These are phyloP conservation scores for Trachythela sp. DNA, from an alignment of 64 coral and sea anemone genomes.

Conservation along the genomic window DNA sequence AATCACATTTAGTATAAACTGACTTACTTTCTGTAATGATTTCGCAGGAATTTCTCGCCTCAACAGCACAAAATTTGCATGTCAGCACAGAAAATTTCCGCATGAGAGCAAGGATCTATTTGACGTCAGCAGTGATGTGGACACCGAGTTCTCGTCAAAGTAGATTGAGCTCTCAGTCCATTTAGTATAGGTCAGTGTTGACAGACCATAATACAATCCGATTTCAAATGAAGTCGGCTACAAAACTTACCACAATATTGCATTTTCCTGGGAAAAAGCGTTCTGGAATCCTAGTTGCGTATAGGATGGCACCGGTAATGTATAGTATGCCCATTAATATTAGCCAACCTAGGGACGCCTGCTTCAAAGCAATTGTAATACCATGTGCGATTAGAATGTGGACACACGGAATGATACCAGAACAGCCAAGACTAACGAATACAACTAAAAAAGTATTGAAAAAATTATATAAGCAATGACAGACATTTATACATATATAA, in stretches of 20 bases:
- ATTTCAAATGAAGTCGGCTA: not conserved
- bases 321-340: slow-evolving; percentile 85
- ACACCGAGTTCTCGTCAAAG: no score
- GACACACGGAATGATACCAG: slow-evolving; percentile 80
- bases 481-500: no score
- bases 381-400: slow-evolving; percentile 84
- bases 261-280: slow-evolving; percentile 91
- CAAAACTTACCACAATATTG: slow-evolving; percentile 76
- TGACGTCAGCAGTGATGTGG: no score
- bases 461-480: not conserved
- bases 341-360: slow-evolving; percentile 87
- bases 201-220: not conserved
- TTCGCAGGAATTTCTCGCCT: no score
- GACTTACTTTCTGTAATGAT: no score
- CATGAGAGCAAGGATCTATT: no score
- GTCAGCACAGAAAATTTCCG: no score
- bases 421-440: slow-evolving; percentile 91
- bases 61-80: no score
- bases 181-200: no score
- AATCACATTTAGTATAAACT: no score
- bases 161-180: no score
- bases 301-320: slow-evolving; percentile 78
- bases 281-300: slow-evolving; percentile 84
- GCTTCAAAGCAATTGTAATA: slow-evolving; percentile 61
- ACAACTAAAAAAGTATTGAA: slow-evolving; percentile 45